A percentile compares a stretch with the other conserved stretches of the same genome.
Evolutionary conservation across 35 echinoderm and acorn worm genomes (phyloP).

Genomic region (Lytechinus pictus): DNA sequence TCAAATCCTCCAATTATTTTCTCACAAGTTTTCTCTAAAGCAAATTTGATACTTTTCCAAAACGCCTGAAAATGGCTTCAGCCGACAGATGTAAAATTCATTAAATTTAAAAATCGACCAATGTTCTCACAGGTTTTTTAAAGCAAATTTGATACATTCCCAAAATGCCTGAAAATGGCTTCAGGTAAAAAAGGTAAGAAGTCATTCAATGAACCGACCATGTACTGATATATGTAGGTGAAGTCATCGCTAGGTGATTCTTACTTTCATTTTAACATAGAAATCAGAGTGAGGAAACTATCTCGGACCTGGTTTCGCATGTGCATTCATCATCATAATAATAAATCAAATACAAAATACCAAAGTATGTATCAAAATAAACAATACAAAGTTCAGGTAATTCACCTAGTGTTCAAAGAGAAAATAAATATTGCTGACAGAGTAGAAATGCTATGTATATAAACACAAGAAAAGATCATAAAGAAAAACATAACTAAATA

Average conservation of each 20-base stretch:
- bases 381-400: not conserved
- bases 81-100: no score
- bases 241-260: not conserved
- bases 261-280: not conserved
- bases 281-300: not conserved
- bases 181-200: not conserved
- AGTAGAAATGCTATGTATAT: not conserved
- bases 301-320: not conserved
- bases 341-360: not conserved
- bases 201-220: not conserved
- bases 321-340: not conserved
- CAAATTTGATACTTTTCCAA: no score
- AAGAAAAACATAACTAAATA: not conserved
- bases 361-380: not conserved
- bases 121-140: no score
- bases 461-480: not conserved
- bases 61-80: no score
- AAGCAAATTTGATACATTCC: no score
- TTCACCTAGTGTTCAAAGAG: not conserved
- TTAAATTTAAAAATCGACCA: no score
- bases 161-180: no score
- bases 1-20: no score
- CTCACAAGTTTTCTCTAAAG: no score
- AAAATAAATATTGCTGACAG: slow-evolving; percentile 13
- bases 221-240: not conserved